These are phyloP conservation scores for Hemibagrus wyckioides DNA, from an alignment of 2,113 vertebrate genomes.

Conservation along the genomic window DNA sequence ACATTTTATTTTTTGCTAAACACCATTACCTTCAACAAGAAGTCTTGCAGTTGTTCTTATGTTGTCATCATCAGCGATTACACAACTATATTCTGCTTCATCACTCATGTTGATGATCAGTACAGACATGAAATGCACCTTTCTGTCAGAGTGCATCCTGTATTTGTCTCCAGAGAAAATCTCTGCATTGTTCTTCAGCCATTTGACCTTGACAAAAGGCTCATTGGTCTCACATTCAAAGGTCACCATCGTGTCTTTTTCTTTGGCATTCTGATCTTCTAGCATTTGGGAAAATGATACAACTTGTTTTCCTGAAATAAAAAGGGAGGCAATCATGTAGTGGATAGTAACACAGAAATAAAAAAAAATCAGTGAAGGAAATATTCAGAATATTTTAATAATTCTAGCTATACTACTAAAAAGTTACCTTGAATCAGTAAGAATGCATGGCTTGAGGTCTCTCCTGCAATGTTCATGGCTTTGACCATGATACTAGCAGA, in stretches of 20 bases:
- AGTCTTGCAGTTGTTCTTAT: constrained; percentile 87
- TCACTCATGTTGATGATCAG: constrained; percentile 82
- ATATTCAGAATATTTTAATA: neutral
- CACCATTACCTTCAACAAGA: constrained; percentile 84
- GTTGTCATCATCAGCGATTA: constrained; percentile 80
- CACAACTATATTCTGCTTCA: constrained; percentile 85
- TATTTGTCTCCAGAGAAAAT: constrained; percentile 92
- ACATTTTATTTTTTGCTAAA: neutral
- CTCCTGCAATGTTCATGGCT: constrained; percentile 88
- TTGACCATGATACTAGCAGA: constrained; percentile 98
- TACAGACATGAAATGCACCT: constrained; percentile 94
- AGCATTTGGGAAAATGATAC: constrained; percentile 86
- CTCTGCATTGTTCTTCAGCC: constrained; percentile 87
- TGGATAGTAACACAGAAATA: neutral
- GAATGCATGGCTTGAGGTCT: constrained; percentile 96
- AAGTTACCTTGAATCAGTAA: constrained; percentile 92
- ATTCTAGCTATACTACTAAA: neutral
- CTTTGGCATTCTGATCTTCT: constrained; percentile 84
- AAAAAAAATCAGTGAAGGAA: neutral
- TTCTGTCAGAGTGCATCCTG: constrained; percentile 95
- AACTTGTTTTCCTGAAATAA: constrained; percentile 83
- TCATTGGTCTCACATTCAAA: constrained; percentile 99
- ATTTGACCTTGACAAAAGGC: constrained; percentile 96
- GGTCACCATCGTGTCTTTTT: constrained; percentile 92
- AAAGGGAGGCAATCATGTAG: neutral